These are phyloP conservation scores for Zhuqinia jingwanae DNA, from an alignment of 2,888 invertebrate species.

Conservation along the genomic window DNA sequence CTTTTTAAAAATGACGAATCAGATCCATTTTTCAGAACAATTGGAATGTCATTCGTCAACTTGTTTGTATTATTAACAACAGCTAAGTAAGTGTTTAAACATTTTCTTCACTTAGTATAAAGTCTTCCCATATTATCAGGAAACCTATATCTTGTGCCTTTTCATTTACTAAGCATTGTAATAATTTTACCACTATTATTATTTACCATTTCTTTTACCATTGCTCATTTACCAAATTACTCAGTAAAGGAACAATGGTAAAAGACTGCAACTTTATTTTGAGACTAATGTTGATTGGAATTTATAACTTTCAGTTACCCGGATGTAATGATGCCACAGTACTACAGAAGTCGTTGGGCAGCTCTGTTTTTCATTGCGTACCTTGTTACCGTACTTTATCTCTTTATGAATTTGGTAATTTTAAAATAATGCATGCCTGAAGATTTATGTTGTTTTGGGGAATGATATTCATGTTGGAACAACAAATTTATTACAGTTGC, in stretches of 20 bases:
- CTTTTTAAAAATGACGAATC: constrained; percentile 88
- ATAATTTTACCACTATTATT: no score
- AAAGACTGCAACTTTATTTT: constrained; percentile 1
- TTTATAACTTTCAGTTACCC: constrained; percentile 87
- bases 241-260: no score
- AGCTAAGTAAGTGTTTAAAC: constrained; percentile 87
- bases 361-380: constrained; percentile 93
- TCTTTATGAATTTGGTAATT: constrained; percentile 92
- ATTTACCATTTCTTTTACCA: no score
- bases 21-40: constrained; percentile 89
- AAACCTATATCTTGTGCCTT: no score
- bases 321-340: constrained; percentile 96
- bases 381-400: constrained; percentile 91
- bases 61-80: constrained; percentile 95
- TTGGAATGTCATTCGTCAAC: constrained; percentile 92
- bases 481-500: constrained; percentile 86
- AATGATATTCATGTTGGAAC: no score
- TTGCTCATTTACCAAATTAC: no score
- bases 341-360: constrained; percentile 89
- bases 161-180: no score
- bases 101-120: neutral
- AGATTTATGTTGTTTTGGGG: no score
- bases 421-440: constrained; percentile 39
- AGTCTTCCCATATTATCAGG: neutral
- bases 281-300: constrained; percentile 4